Evolutionary conservation across 2,888 invertebrate genomes (phyloP).

Genomic region (Drosophila emarginata): DNA sequence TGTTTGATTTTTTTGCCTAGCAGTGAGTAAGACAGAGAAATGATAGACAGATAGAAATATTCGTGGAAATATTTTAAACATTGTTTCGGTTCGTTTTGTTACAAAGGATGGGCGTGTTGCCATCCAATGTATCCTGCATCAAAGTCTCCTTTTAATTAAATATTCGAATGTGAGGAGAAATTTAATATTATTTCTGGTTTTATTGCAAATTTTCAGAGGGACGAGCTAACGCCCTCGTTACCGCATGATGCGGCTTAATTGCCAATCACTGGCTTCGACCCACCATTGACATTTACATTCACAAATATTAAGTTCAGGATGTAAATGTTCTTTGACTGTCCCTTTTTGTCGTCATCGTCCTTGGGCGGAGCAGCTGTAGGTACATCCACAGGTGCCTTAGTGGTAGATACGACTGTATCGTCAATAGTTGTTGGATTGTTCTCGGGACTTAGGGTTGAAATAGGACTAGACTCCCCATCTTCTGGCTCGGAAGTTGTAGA

Average conservation of each 20-base stretch:
- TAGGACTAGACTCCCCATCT: neutral
- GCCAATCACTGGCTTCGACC: neutral
- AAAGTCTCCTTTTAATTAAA: conserved; percentile 28
- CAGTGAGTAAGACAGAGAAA: neutral
- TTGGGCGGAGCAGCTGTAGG: conserved; percentile 23
- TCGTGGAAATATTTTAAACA: neutral
- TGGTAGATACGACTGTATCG: neutral
- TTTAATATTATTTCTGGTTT: conserved; percentile 21
- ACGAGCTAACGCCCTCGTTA: neutral
- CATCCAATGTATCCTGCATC: neutral
- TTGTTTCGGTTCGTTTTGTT: no score
- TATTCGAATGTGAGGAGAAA: conserved; percentile 1
- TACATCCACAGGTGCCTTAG: neutral
- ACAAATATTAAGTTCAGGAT: conserved; percentile 60
- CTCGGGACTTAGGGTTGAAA: neutral
- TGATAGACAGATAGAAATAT: neutral
- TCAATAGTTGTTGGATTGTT: conserved; percentile 7
- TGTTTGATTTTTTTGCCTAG: neutral
- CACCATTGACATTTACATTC: conserved; percentile 50
- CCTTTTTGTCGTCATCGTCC: conserved; percentile 20
- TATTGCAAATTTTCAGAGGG: conserved; percentile 20
- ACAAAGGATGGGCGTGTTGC: conserved; percentile 14
- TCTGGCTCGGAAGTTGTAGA: conserved; percentile 5
- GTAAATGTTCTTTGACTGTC: conserved; percentile 46
- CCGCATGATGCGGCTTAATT: neutral